Percentiles rank a stretch among this genome's conserved stretches.
Evolutionary conservation across 35 echinoderm and acorn worm genomes (phyloP).

Genomic region (Anneissia japonica): DNA sequence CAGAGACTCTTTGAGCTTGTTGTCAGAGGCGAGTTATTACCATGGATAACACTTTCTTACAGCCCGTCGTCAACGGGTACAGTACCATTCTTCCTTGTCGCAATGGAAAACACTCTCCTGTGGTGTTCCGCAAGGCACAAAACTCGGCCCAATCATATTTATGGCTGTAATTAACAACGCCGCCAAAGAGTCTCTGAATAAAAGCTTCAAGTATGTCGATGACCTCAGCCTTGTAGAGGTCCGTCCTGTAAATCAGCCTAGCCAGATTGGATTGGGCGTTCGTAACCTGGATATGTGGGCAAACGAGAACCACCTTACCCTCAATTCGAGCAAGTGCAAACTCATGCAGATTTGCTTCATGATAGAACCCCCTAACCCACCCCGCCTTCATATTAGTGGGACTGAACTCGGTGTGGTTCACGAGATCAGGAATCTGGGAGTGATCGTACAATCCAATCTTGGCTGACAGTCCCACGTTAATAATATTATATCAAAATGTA

Average conservation of each 20-base stretch:
- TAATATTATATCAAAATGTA: conserved; percentile 9
- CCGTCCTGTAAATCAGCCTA: not conserved
- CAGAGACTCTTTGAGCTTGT: not conserved
- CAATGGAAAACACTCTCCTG: not conserved
- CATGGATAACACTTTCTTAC: conserved; percentile 41
- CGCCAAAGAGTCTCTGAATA: not conserved
- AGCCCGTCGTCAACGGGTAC: conserved; percentile 11
- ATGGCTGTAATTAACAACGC: conserved; percentile 30
- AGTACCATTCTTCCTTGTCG: not conserved
- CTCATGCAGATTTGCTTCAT: conserved; percentile 26
- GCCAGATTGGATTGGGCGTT: not conserved
- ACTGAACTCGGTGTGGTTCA: not conserved
- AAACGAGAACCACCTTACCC: not conserved
- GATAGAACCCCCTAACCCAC: not conserved
- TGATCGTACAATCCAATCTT: conserved; percentile 22
- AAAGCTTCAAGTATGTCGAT: no score
- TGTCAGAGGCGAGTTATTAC: conserved; percentile 3
- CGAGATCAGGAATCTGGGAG: conserved; percentile 25
- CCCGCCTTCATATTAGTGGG: not conserved
- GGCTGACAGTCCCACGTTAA: conserved; percentile 12
- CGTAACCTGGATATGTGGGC: not conserved
- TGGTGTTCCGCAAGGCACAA: conserved; percentile 36
- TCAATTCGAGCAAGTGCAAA: conserved; percentile 17
- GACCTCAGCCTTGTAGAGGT: conserved; percentile 1
- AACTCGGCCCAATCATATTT: conserved; percentile 27